phyloP scores from a whole-genome alignment of 2,113 vertebrate species.

The Platysternon megacephalum region DNA sequence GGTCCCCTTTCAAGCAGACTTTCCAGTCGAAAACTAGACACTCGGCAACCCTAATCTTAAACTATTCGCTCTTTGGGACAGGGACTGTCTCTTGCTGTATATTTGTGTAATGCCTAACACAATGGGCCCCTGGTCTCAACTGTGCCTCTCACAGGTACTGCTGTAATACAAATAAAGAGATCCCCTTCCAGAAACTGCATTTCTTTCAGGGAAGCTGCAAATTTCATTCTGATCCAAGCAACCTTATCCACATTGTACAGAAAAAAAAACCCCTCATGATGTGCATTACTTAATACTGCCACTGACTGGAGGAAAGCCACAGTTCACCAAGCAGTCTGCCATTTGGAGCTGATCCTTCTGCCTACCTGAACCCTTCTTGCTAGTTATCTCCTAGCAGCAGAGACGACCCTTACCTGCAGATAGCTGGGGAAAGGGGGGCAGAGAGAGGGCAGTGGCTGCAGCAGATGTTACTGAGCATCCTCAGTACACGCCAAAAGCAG shows the following conservation, averaged over 20 bases:
- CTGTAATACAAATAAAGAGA: constrained; percentile 1
- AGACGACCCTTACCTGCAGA: too few species aligned
- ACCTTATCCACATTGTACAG: constrained; percentile 72
- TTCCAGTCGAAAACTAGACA: too few species aligned
- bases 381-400: constrained; percentile 49
- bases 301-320: constrained; percentile 71
- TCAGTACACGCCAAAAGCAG: too few species aligned
- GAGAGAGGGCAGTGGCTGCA: too few species aligned
- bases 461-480: too few species aligned
- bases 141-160: constrained; percentile 13
- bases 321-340: constrained; percentile 64
- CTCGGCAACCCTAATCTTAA: neutral
- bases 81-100: neutral
- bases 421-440: too few species aligned
- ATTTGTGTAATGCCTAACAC: constrained; percentile 18
- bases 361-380: constrained; percentile 62
- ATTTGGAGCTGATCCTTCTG: constrained; percentile 42
- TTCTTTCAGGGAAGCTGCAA: constrained; percentile 48
- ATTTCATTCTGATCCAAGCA: constrained; percentile 62
- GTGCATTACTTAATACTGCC: constrained; percentile 70
- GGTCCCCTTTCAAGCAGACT: too few species aligned
- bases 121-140: neutral
- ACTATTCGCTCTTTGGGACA: neutral
- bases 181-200: constrained; percentile 4
- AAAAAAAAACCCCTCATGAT: constrained; percentile 67